Base-by-base conservation (phyloP, 2,113 vertebrate species). In the Myxocyprinus asiaticus region DNA sequence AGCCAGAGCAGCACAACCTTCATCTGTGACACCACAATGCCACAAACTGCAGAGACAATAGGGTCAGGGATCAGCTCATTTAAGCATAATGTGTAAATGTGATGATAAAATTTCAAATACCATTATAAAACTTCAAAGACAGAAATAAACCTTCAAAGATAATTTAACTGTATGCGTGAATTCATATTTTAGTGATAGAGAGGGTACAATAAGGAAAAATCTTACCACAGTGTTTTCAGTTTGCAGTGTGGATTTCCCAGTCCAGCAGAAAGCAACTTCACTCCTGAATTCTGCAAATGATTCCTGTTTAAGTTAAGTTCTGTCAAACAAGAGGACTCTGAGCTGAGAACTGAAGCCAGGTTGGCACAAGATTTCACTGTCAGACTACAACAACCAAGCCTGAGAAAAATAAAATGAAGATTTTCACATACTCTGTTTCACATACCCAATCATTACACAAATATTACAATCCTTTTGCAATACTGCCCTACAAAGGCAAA, bases 171-270 rank as follows among this genome's bases (percentile, higher is more conserved):
- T 33, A 33, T 33, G 22, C 22, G 22, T 33, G 22, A 33, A 33
- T 33, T 33, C 22, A 33, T 33, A 33, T 33, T 33, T 33, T 33
- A 33, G 22, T 3, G 22, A 33, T 33, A 33, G 22, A 33, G 22
- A 33, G 22, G 22, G 22, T 33, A 33, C 22, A 33, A 33, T 33
- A 33, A 1, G 1, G 1, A 33, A 33, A 33, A 22, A 51, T n/a
- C 56, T 61, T 58, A 73, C 70, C 43, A 7, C 44, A 73, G 9
- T 22, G 14, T 61, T 58, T 73, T n/a, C 6, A 79, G 56, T 73
- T 61, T 73, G 42, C 56, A 73, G 5, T 17, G 43, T 47, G 56
- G 70, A 12, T 47, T 61, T 42, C 9, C 3, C n/a, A 73, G 14
- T 73, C 42, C 70, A 17, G 9, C 43, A 14, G 42, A 73, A 22